Evolutionary conservation across 2,888 invertebrate species (phyloP), one percentile per base, ranked within the genome.

Genomic region (Campoletis raptor): DNA sequence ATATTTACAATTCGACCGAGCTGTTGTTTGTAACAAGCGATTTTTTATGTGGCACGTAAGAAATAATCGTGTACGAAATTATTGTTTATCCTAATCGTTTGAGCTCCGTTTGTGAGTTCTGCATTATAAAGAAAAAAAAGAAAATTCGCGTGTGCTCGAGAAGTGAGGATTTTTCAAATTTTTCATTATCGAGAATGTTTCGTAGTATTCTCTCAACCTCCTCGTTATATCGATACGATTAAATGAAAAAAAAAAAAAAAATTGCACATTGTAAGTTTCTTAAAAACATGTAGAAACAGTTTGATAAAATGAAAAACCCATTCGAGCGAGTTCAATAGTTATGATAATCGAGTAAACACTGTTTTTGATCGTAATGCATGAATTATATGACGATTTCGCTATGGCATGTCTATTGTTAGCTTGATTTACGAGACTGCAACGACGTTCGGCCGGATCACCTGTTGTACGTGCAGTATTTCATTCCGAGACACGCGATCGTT

Each of bases 1-100:
- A 78, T 86, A 78, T 84, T 67, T 81, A 86, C 81, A 86, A 61
- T 76, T 85, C 10, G 64, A 77, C 77, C 37, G 48, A 79, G 54
- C 81, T 70, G 40, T 66, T 70, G 45, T 69, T 61, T 61, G 54
- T 40, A 42, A 77, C 9, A 40, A 36, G 24, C 52, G 72, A 66
- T 24, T 42, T 54, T 36, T 54, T 37, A 18, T 36, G 15, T 54
- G 52, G 40, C 66, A 66, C 52, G 30, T 72, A 40, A 64, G 18
- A 37, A 77, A 61, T 37, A n/a, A 57, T 64, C 45, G 57, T 21
- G 12, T 57, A 42, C 3, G 42, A 40, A 57, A 45, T 45, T 78
- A 18, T 40, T 48, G 2, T 40, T 12, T 48, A 18, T 36, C 10
- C 52, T 21, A 57, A 37, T 36, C 52, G 45, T 70, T 73, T 54